These are phyloP conservation scores for Ganaspis sp. DNA, from an alignment of 1,140 invertebrate species.

Conservation along the genomic window DNA sequence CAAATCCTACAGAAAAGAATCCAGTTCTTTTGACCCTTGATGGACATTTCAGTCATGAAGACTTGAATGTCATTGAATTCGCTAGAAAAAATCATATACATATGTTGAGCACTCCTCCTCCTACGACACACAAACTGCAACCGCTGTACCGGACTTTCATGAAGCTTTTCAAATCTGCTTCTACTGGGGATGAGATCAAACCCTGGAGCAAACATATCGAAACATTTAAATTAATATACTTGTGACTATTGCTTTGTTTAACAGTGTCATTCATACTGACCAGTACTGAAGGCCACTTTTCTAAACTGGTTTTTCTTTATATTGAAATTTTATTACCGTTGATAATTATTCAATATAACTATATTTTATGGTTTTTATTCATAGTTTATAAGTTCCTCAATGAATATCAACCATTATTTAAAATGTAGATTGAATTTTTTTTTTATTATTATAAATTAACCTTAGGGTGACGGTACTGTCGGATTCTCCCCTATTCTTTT, in stretches of 20 bases:
- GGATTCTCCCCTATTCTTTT: not conserved
- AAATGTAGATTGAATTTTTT: not conserved
- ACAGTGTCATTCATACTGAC: not conserved
- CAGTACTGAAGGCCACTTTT: not conserved
- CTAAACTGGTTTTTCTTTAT: not conserved
- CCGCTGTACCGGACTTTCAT: conserved; percentile 64
- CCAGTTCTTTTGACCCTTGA: conserved; percentile 68
- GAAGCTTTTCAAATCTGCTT: conserved; percentile 58
- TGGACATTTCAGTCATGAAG: conserved; percentile 66
- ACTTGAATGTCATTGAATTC: conserved; percentile 50
- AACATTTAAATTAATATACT: not conserved
- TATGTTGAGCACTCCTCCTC: conserved; percentile 60
- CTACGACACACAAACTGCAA: conserved; percentile 60
- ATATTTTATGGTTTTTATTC: not conserved
- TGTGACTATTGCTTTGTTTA: not conserved
- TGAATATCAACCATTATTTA: not conserved
- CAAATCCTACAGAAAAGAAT: conserved; percentile 31
- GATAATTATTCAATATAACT: not conserved
- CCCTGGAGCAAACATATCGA: not conserved
- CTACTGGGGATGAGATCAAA: conserved; percentile 60
- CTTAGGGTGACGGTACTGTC: not conserved
- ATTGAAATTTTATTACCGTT: not conserved
- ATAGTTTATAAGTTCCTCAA: not conserved
- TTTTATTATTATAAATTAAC: not conserved
- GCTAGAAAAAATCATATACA: conserved; percentile 53